A percentile compares a stretch with the other conserved stretches of the same genome.
These are phyloP conservation scores for Colinus virginianus DNA, from an alignment of 2,113 vertebrate genomes.

Conservation along the genomic window DNA sequence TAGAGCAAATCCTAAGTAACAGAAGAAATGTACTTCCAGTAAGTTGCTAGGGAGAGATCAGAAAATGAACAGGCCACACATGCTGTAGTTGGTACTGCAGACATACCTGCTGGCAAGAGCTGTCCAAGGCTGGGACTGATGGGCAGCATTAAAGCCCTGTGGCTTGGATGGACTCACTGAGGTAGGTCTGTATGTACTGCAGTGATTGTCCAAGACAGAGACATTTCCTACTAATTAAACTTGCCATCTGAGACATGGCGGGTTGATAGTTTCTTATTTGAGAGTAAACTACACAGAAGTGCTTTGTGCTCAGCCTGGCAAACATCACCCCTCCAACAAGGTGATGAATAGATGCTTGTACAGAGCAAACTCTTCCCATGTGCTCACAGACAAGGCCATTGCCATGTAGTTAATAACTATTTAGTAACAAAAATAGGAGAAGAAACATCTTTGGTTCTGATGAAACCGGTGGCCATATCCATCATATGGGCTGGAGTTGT, in stretches of 20 bases:
- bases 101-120: background rate
- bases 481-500: background rate
- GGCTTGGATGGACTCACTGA: background rate
- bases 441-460: background rate
- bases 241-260: slow-evolving; percentile 12
- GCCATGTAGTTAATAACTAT: background rate
- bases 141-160: background rate
- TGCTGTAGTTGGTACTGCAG: background rate
- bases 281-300: background rate
- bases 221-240: slow-evolving; percentile 24
- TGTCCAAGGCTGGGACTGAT: background rate
- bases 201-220: slow-evolving; percentile 1
- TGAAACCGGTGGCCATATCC: background rate
- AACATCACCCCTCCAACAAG: background rate
- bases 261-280: background rate
- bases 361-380: too few species aligned
- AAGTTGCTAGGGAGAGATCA: background rate
- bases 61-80: background rate
- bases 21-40: background rate
- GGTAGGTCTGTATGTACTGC: background rate
- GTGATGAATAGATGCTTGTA: background rate
- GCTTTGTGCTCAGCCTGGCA: slow-evolving; percentile 3
- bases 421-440: background rate
- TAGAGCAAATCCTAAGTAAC: background rate
- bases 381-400: background rate